These are phyloP conservation scores for Ophion obscuratus DNA, from an alignment of 2,888 invertebrate genomes.

Conservation along the genomic window DNA sequence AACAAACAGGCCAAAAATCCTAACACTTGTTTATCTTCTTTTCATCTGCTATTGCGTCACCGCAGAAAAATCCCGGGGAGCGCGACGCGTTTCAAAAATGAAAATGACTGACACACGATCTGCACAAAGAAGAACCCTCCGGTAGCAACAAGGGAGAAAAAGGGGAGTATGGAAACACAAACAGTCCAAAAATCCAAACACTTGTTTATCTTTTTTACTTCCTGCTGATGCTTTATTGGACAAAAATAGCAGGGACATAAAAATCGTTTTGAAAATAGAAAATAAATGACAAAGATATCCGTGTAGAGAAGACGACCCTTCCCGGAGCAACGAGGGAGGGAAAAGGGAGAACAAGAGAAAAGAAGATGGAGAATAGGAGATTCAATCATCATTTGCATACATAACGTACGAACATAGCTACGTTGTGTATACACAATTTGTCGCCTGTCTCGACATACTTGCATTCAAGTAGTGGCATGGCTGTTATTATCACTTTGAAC, in stretches of 20 bases:
- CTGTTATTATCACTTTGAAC: neutral
- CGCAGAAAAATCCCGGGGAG: neutral
- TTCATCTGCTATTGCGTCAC: neutral
- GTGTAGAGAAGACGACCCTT: neutral
- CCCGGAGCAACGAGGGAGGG: neutral
- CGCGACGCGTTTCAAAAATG: no score
- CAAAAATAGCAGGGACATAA: neutral
- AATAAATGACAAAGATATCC: slow-evolving; percentile 37
- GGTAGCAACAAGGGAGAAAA: neutral
- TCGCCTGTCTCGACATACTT: slow-evolving; percentile 15
- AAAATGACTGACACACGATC: slow-evolving; percentile 35
- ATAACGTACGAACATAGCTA: slow-evolving; percentile 22
- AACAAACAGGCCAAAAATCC: no score
- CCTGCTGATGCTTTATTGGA: no score
- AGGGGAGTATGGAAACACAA: neutral
- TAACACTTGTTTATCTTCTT: no score
- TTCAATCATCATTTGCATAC: slow-evolving; percentile 25
- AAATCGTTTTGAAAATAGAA: neutral
- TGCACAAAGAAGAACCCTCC: neutral
- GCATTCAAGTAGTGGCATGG: neutral
- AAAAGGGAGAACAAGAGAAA: neutral
- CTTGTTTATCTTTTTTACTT: no score
- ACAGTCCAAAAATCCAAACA: no score
- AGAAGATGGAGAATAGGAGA: neutral
- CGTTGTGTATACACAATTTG: slow-evolving; percentile 9